Evolutionary conservation across 2,113 vertebrate species (phyloP).

Genomic region (Microcebus murinus): DNA sequence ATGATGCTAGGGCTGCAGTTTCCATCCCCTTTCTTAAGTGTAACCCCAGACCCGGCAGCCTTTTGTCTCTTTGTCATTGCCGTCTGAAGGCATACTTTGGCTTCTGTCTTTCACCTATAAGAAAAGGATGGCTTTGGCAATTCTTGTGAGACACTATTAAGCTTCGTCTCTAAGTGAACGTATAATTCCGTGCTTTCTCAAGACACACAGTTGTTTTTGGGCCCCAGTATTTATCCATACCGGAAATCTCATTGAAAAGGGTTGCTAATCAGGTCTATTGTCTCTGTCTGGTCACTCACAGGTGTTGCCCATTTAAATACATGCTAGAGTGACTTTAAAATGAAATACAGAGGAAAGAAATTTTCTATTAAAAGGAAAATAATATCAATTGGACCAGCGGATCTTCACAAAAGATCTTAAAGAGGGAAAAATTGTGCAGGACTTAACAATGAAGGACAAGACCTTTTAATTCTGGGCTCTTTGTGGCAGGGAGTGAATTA

Average conservation of each 20-base stretch:
- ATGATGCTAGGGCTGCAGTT: neutral
- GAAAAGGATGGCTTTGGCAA: neutral
- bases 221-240: neutral
- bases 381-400: neutral
- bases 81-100: neutral
- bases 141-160: neutral
- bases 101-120: neutral
- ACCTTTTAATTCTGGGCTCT: neutral
- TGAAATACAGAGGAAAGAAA: slow-evolving; percentile 33
- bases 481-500: neutral
- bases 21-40: neutral
- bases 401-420: neutral
- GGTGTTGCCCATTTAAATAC: neutral
- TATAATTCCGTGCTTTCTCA: neutral
- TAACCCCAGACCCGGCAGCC: neutral
- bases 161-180: neutral
- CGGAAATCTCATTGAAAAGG: neutral
- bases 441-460: slow-evolving; percentile 42
- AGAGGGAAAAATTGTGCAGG: neutral
- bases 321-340: neutral
- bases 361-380: slow-evolving; percentile 34
- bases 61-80: neutral
- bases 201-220: neutral
- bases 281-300: neutral
- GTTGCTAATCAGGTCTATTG: neutral